Base-by-base conservation (phyloP, 1,140 invertebrate species). In the Cherax destructor region DNA sequence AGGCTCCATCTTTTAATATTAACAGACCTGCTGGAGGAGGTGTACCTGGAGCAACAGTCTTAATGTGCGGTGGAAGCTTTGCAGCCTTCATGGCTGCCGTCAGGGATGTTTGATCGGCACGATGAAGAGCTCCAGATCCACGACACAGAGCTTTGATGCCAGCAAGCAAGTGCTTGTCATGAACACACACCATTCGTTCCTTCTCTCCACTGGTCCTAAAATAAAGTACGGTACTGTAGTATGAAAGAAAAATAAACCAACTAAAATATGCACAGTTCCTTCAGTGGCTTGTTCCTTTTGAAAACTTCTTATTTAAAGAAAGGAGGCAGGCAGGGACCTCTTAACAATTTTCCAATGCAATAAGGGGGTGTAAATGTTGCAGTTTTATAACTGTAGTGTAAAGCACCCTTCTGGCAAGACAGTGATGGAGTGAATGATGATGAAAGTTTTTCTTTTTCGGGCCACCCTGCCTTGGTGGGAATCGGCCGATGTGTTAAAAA, bases 51-150 rank as follows among this genome's bases (percentile, higher is more conserved):
- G 95, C 94, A 85, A 95, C 94, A 59, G 95, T 95, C 94, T 95
- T 95, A 52, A 96, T 94, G 86, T 95, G 95, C 30, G 95, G 94
- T 30, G 96, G 96, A 92, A 96, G 93, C 94, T 96, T 96, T 69
- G 96, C 96, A 93, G 96, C 96, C 93, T 97, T 97, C 95, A 97
- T 95, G 24, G 96, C 95, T 78, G 96, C 95, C 21, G 96, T 95
- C 21, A 97, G 95, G 49, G 95, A 95, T 41, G 96, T 94, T 88
- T 97, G 95, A 94, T 96, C 96, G 6, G 95, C 93, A 74, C 95
- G 95, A 24, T 95, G 95, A 7, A 96, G 94, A 49, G 95, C 94
- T 61, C 95, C 95, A 80, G 95, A 95, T 18, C 96, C 96, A 47
- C 95, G 95, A 92, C 96, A 96, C 91, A 96, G 93, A 21, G 96